Evolutionary conservation across 2,888 invertebrate species (phyloP), one percentile per base, ranked within the genome.

Genomic region (Andrena flavipes): DNA sequence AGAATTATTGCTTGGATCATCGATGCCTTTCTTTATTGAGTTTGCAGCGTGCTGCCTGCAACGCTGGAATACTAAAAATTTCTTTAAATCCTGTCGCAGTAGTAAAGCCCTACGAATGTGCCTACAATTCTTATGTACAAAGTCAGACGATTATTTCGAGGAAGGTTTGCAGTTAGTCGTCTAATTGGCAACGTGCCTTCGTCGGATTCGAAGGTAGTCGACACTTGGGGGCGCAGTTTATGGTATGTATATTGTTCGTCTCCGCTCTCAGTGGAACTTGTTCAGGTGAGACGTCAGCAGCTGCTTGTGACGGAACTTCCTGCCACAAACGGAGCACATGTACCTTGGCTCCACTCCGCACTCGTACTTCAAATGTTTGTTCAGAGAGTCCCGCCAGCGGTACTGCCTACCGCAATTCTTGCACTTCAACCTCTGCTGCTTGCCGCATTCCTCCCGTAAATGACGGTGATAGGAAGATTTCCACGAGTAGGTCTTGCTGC

Each of bases 391-490:
- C 16, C 76, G 65, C 77, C 80, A 82, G 0, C 76, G 69, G 67
- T 85, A 89, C 49, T 75, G 67, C 23, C 64, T 85, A 0, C 85
- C 86, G 51, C 87, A 88, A 23, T 78, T 82, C 33, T 70, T 60
- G 73, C 84, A 84, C 2, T 67, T 76, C 20, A 29, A 49, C 30
- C 23, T 64, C 20, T 56, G 90, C 30, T 88, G 90, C 67, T 92
- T 92, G 56, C 92, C 92, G 80, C 93, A 94, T 70, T 92, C 92
- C 48, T 90, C 86, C 0, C 91, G 88, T 48, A 91, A 85, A 79
- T 92, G 92, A 49, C 91, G 90, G 64, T 88, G 84, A 42, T 92
- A 86, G 16, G 92, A 92, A 26, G 90, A 90, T 51, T 91, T 90
- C 86, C 92, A 89, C 13, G 85, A 86, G 88, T 94, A 94, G 33